Evolutionary conservation across 2,888 invertebrate species (phyloP).

Genomic region (Thereva nobilitata): DNA sequence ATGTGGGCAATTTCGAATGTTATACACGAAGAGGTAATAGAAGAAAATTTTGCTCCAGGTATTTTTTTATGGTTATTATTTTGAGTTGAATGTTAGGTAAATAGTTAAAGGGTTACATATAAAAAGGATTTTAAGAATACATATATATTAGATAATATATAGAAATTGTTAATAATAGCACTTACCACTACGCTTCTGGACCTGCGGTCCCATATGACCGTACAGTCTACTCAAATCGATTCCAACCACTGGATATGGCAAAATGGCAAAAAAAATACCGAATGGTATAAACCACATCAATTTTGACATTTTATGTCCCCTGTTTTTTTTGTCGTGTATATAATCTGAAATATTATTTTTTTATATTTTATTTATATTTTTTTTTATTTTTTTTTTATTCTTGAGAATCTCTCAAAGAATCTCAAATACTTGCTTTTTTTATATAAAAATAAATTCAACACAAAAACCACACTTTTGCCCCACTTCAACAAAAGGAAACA

Average conservation of each 20-base stretch:
- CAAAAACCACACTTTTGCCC: not conserved
- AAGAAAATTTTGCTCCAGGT: too few species aligned
- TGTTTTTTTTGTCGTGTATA: not conserved
- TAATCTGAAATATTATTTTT: not conserved
- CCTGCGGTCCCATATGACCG: conserved; percentile 65
- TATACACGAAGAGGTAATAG: too few species aligned
- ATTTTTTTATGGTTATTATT: too few species aligned
- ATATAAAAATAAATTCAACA: too few species aligned
- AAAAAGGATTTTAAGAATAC: not conserved
- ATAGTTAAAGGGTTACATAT: not conserved
- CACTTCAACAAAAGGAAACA: not conserved
- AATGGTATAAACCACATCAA: conserved; percentile 59
- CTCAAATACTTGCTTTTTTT: too few species aligned
- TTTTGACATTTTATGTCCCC: conserved; percentile 41
- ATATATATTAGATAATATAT: not conserved
- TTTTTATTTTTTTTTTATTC: conserved; percentile 7
- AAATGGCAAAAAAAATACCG: conserved; percentile 67
- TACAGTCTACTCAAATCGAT: conserved; percentile 82
- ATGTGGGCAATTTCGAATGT: too few species aligned
- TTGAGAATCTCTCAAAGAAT: too few species aligned
- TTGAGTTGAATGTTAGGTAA: not conserved
- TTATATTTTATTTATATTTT: conserved; percentile 2
- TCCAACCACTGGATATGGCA: conserved; percentile 69
- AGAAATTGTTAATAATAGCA: not conserved
- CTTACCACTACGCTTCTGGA: conserved; percentile 58